phyloP scores from a whole-genome alignment of 2,888 invertebrate genomes.

The Chirona hameri region DNA sequence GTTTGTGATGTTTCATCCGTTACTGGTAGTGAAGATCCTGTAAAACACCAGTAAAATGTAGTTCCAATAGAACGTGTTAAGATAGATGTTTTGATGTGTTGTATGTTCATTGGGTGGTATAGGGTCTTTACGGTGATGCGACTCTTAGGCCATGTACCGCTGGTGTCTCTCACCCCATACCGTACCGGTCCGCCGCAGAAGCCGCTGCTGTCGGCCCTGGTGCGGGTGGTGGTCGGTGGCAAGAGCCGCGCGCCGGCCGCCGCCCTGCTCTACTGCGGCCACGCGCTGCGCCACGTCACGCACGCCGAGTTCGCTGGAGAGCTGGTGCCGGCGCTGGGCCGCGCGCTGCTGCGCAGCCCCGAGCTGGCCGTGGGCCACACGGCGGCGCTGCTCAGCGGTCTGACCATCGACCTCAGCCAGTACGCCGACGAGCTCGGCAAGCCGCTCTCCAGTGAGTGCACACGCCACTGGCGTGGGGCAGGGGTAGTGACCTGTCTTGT shows the following conservation, averaged over 20 bases:
- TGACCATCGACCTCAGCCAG: slow-evolving; percentile 26
- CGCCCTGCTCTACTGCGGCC: neutral
- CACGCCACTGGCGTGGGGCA: too few relatives aligned
- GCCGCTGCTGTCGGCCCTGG: neutral
- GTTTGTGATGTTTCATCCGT: too few relatives aligned
- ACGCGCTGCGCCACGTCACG: slow-evolving; percentile 4
- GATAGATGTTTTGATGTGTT: too few relatives aligned
- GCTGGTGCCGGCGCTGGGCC: slow-evolving; percentile 14
- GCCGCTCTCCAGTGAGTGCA: slow-evolving; percentile 25
- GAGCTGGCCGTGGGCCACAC: neutral
- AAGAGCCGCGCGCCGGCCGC: neutral
- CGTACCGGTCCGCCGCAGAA: neutral
- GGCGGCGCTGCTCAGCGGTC: neutral
- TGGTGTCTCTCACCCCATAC: too few relatives aligned
- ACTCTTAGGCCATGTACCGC: neutral
- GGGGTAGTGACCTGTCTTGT: too few relatives aligned
- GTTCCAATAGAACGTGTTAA: too few relatives aligned
- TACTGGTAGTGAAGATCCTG: too few relatives aligned
- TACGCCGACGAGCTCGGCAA: neutral
- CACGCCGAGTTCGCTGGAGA: slow-evolving; percentile 5
- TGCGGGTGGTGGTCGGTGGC: neutral
- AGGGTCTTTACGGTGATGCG: too few relatives aligned
- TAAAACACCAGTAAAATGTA: too few relatives aligned
- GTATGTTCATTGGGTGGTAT: too few relatives aligned
- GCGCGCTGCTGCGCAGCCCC: slow-evolving; percentile 25